Conservation (phyloP, 2,888 invertebrate genomes). For the Athalia rosae region DNA sequence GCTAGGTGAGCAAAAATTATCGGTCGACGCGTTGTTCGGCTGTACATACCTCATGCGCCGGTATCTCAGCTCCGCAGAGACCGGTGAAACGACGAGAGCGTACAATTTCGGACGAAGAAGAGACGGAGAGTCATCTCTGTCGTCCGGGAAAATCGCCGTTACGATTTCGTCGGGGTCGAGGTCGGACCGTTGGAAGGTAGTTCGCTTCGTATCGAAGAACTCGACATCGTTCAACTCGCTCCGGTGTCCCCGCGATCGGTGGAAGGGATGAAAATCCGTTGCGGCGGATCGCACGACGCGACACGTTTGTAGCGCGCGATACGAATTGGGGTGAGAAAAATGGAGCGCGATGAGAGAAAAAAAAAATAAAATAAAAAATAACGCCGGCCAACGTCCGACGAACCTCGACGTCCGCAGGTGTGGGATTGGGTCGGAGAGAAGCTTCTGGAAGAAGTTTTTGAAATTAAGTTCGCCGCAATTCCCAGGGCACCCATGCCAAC, state of each 20-base stretch:
- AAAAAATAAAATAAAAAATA: no score
- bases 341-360: conserved; percentile 20
- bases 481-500: conserved; percentile 29
- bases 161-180: background rate
- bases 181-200: conserved; percentile 30
- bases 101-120: background rate
- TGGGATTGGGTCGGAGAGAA: conserved; percentile 4
- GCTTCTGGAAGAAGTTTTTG: conserved; percentile 18
- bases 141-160: background rate
- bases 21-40: no score
- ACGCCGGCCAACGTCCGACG: conserved; percentile 4
- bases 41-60: no score
- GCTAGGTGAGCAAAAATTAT: no score
- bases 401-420: conserved; percentile 27
- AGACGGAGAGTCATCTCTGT: background rate
- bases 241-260: background rate
- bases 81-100: no score
- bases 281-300: background rate
- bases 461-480: background rate
- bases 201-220: conserved; percentile 7
- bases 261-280: conserved; percentile 27
- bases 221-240: conserved; percentile 14
- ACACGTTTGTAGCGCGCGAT: no score
- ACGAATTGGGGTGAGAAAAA: background rate
- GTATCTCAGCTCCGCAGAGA: no score